Evolutionary conservation across 23 tunicate genomes (phyloP).

Genomic region (Ascidia mentula): DNA sequence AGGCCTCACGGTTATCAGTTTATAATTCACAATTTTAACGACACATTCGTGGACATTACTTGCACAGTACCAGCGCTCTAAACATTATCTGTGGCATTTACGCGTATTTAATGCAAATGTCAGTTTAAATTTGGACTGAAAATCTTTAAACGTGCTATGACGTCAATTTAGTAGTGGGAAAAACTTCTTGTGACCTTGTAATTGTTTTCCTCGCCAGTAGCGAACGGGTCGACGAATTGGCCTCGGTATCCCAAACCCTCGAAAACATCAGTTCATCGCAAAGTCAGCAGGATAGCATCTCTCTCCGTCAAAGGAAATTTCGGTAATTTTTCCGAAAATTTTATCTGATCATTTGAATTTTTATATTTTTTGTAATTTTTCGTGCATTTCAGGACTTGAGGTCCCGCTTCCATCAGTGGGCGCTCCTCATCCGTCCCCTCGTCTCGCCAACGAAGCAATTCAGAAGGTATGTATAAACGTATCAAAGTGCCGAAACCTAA

Average conservation of each 20-base stretch:
- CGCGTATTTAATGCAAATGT: too few relatives aligned
- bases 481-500: too few relatives aligned
- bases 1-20: too few relatives aligned
- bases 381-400: constrained; percentile 9
- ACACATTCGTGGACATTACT: too few relatives aligned
- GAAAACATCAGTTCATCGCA: constrained; percentile 22
- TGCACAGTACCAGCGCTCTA: too few relatives aligned
- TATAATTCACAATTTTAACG: too few relatives aligned
- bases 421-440: constrained; percentile 15
- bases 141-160: too few relatives aligned
- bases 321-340: background rate
- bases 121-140: too few relatives aligned
- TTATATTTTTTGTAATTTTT: background rate
- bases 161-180: too few relatives aligned
- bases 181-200: too few relatives aligned
- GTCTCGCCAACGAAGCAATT: background rate
- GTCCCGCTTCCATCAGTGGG: constrained; percentile 49
- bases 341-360: background rate
- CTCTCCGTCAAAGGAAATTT: constrained; percentile 49
- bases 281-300: constrained; percentile 49
- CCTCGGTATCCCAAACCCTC: constrained; percentile 13
- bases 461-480: constrained; percentile 12
- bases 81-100: too few relatives aligned
- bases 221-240: background rate
- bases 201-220: too few relatives aligned